A percentile compares a stretch with the other conserved stretches of the same genome.
Evolutionary conservation across 2,888 invertebrate species (phyloP).

Genomic region (Galerucella calmariensis): DNA sequence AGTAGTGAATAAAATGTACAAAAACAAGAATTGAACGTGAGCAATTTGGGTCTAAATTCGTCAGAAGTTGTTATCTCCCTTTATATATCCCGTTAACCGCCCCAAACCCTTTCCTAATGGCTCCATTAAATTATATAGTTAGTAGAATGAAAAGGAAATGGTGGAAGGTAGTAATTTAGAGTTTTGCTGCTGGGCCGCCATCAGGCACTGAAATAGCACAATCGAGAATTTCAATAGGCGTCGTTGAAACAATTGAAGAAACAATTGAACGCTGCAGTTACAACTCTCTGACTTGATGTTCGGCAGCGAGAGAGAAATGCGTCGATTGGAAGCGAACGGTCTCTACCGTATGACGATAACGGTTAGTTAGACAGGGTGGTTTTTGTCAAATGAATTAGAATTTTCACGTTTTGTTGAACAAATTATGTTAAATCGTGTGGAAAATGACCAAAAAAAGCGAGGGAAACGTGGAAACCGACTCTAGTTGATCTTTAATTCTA

Average conservation of each 20-base stretch:
- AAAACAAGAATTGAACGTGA: slow-evolving; percentile 10
- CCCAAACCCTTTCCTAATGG: slow-evolving; percentile 40
- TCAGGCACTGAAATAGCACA: slow-evolving; percentile 54
- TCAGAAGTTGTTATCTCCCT: slow-evolving; percentile 37
- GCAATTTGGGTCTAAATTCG: slow-evolving; percentile 29
- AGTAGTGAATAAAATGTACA: not conserved
- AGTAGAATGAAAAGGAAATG: slow-evolving; percentile 52
- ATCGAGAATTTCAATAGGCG: slow-evolving; percentile 56
- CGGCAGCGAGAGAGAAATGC: slow-evolving; percentile 52
- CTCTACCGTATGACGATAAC: slow-evolving; percentile 25
- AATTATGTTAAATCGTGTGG: slow-evolving; percentile 11
- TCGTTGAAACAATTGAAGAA: slow-evolving; percentile 50
- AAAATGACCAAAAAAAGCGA: not conserved
- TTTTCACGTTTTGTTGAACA: slow-evolving; percentile 14
- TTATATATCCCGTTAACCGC: slow-evolving; percentile 28
- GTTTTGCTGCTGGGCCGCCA: slow-evolving; percentile 47
- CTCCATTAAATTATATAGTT: slow-evolving; percentile 57
- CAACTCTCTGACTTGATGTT: slow-evolving; percentile 48
- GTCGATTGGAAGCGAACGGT: slow-evolving; percentile 49
- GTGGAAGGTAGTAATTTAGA: slow-evolving; percentile 56
- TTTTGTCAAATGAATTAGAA: slow-evolving; percentile 18
- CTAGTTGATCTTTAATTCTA: not conserved
- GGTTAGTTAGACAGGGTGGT: slow-evolving; percentile 23
- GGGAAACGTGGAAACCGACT: not conserved
- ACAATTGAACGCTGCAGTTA: slow-evolving; percentile 57